Conservation (phyloP, 92 coral and sea anemone species). For the Zoanthus solanderi region DNA sequence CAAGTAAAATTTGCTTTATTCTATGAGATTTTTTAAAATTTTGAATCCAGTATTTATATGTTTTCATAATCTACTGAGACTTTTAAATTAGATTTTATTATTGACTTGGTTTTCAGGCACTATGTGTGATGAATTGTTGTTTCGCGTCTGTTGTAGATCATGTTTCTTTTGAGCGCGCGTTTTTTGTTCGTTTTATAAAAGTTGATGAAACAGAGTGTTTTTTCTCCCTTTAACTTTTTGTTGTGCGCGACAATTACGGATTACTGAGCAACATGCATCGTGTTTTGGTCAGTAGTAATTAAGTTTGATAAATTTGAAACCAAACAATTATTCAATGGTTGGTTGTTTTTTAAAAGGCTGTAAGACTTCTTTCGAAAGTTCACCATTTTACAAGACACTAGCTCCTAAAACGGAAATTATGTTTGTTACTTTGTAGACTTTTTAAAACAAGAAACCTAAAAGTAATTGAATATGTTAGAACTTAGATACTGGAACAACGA, state of each 20-base stretch:
- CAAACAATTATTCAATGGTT: not conserved
- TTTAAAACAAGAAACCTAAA: not conserved
- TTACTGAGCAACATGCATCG: not conserved
- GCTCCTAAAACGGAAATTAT: not conserved
- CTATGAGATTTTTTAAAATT: not conserved
- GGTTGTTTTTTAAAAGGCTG: not conserved
- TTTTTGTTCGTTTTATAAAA: not conserved
- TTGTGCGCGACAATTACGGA: not conserved
- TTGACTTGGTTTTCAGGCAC: not conserved
- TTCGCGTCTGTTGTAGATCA: not conserved
- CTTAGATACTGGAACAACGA: not conserved
- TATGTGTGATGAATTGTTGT: not conserved
- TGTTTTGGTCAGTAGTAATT: slow-evolving; percentile 32
- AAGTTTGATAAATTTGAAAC: slow-evolving; percentile 28
- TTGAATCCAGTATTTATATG: not conserved
- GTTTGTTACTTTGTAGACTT: not conserved
- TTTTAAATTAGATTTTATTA: not conserved
- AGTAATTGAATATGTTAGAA: not conserved
- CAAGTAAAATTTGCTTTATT: slow-evolving; percentile 21
- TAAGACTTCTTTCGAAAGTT: not conserved
- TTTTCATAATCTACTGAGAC: not conserved
- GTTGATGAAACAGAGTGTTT: not conserved
- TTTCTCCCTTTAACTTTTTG: not conserved
- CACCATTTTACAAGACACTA: not conserved
- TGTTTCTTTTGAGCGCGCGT: not conserved